Base-by-base conservation (phyloP, 2,797 vertebrate genomes). In the Scolopax rusticola region DNA sequence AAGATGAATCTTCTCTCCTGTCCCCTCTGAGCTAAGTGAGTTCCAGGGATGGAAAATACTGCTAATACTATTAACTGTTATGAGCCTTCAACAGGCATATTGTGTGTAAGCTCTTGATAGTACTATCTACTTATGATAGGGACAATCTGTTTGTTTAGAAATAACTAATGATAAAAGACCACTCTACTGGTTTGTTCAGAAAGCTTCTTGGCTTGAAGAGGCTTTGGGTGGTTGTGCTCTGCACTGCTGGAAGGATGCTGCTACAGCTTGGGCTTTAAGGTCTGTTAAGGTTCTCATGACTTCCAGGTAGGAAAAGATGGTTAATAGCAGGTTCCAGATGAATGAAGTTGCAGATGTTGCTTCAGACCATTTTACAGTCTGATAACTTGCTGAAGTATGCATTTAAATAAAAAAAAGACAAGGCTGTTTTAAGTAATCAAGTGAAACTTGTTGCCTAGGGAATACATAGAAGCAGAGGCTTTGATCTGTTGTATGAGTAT, bases 91-190 rank as follows among this genome's bases (percentile, higher is more conserved):
- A 81, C 0, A 20, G 73, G 11, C 11, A 2, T 78, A 24, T 32
- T 81, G 14, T 51, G 4, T 79, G 13, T 77, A 59, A 74, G 30
- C 61, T 95, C 28, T 68, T 61, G 65, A 28, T 90, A 78, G 40
- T 30, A 8, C 41, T 84, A 1, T 75, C 82, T 67, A 7, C 36
- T 88, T 86, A 36, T 82, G 69, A 43, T 57, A 48, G 40, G 40
- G 38, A 79, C 25, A 74, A 56, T 91, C 30, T 95, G 7, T 54
- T 86, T 68, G 57, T 93, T 93, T 84, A 32, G 89, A 48, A 95
- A 67, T 77, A 82, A 54, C 53, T 85, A 7, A 27, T 13, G 56
- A 47, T 85, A 83, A 85, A 86, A 79, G 54, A 27, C 45, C 18
- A 43, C 36, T 67, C 41, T 45, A 3, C 33, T 69, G 71, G 7